These are phyloP conservation scores for Onthophagus sagittarius DNA, from an alignment of 2,888 invertebrate species.

Conservation along the genomic window DNA sequence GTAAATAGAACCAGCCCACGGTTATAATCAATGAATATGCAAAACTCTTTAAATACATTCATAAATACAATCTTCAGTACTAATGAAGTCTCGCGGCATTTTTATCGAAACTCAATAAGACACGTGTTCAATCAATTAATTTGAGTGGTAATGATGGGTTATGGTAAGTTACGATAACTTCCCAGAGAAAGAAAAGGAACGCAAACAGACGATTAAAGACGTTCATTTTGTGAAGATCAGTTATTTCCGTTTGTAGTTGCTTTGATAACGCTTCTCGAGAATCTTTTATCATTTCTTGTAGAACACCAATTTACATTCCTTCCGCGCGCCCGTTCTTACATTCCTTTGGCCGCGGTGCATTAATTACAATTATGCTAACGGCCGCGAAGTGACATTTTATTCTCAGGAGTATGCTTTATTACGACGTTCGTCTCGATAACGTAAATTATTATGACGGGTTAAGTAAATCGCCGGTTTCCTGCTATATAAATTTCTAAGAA, in stretches of 20 bases:
- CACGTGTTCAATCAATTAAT: neutral
- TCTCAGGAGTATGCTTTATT: neutral
- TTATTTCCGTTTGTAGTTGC: neutral
- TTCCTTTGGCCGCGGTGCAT: neutral
- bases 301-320: neutral
- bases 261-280: neutral
- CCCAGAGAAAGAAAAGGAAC: neutral
- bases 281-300: neutral
- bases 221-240: neutral
- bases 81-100: neutral
- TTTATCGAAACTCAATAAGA: neutral
- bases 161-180: neutral
- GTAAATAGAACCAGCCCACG: neutral
- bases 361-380: neutral
- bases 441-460: neutral
- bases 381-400: neutral
- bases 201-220: neutral
- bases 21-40: neutral
- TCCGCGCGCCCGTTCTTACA: neutral
- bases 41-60: neutral
- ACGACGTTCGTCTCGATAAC: neutral
- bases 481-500: neutral
- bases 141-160: neutral
- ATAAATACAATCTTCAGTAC: neutral
- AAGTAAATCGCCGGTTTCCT: neutral